Evolutionary conservation across 2,888 invertebrate genomes (phyloP).

Genomic region (Xanthia togata): DNA sequence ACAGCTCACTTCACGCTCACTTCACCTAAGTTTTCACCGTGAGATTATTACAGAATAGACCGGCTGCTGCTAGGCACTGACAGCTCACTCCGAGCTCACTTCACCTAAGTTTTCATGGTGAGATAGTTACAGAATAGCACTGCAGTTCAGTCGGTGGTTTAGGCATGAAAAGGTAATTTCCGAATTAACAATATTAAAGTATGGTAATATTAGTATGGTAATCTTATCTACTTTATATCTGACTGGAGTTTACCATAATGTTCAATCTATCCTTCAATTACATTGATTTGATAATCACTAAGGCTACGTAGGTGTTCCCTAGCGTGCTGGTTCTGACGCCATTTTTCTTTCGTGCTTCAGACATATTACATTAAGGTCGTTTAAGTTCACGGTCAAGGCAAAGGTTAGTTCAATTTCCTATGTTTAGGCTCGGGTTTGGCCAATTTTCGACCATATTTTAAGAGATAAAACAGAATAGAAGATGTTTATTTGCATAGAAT

Average conservation of each 20-base stretch:
- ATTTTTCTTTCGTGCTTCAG: constrained; percentile 32
- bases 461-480: no score
- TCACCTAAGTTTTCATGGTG: no score
- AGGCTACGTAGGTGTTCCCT: not conserved
- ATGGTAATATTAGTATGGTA: no score
- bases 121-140: no score
- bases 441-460: constrained; percentile 1
- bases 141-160: no score
- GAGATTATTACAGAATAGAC: no score
- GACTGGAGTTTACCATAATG: not conserved
- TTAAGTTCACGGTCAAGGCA: constrained; percentile 18
- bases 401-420: constrained; percentile 3
- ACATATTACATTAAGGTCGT: not conserved
- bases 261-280: not conserved
- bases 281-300: constrained; percentile 25
- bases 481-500: not conserved
- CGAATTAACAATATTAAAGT: no score
- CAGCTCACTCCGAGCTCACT: no score
- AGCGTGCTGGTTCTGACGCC: constrained; percentile 10
- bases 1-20: no score
- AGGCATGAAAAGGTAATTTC: not conserved
- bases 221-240: not conserved
- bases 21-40: no score
- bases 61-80: no score
- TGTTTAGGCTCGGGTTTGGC: constrained; percentile 1